Evolutionary conservation across 2,888 invertebrate genomes (phyloP), one percentile per base, ranked within the genome.

Genomic region (Trachelus iudaicus): DNA sequence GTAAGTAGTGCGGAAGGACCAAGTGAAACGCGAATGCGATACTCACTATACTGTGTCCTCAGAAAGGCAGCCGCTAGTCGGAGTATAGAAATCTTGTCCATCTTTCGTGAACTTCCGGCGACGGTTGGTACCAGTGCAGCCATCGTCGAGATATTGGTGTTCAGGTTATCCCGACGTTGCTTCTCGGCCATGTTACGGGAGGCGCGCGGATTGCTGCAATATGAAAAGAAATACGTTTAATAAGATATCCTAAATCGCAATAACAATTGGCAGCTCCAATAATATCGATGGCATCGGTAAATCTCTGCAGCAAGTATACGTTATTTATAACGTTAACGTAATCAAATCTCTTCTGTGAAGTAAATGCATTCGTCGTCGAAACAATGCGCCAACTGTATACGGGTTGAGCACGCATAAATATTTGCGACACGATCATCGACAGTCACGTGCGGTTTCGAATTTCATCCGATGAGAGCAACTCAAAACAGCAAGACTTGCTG

Each of bases 1-100:
- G 56, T 56, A 23, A 23, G 56, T 9, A 23, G 9, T 2, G 23
- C 1, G 23, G 15, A 23, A 40, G 1, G 6, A 15, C 56, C 15
- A 9, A 56, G 56, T 56, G 23, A 56, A 56, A 23, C 15, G 9
- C 23, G 9, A 23, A 56, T 23, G 9, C 2, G 23, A 56, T 77
- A 89, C 92, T 90, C 87, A 94, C 94, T 92, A 91, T 97, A 96
- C 90, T 96, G 94, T 82, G 97, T 94, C 78, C 98, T 94, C 69
- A 98, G 94, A 90, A 96, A 97, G 85, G 97, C 96, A 75, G 97
- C 97, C 1, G 97, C 95, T 79, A 98, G 94, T 85, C 98, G 94
- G 76, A 98, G 93, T 75, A 98, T 96, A 84, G 97, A 97, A 34
- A 98, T 98, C 92, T 98, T 98, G 92, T 98, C 98, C 89, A 98